Evolutionary conservation across 1,140 invertebrate species (phyloP).

Genomic region (Hypothenemus hampei): DNA sequence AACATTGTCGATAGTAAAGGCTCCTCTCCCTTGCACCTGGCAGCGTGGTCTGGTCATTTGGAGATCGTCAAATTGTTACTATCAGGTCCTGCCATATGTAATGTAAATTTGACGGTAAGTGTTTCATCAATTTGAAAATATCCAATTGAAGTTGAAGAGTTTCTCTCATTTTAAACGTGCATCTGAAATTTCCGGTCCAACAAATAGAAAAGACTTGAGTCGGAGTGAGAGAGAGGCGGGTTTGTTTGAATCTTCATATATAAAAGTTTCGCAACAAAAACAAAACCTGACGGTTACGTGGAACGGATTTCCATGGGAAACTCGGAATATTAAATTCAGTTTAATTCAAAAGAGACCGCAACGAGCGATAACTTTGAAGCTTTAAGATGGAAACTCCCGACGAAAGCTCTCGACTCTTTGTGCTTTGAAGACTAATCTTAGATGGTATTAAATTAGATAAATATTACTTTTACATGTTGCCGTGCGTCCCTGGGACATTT

Average conservation of each 20-base stretch:
- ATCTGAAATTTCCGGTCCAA: slow-evolving; percentile 12
- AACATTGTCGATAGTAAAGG: slow-evolving; percentile 81
- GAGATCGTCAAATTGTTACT: slow-evolving; percentile 77
- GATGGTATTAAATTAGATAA: slow-evolving; percentile 22
- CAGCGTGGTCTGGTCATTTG: slow-evolving; percentile 83
- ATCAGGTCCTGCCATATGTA: slow-evolving; percentile 67
- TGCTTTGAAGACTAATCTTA: slow-evolving; percentile 17
- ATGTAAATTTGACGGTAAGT: slow-evolving; percentile 76
- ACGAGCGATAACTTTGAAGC: slow-evolving; percentile 25
- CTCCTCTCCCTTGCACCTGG: slow-evolving; percentile 81
- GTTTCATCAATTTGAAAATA: not conserved
- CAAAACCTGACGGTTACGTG: slow-evolving; percentile 20
- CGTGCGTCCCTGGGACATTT: not conserved
- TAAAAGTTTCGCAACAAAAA: slow-evolving; percentile 26
- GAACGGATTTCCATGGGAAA: slow-evolving; percentile 10
- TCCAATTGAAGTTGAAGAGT: not conserved
- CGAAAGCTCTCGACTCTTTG: slow-evolving; percentile 5
- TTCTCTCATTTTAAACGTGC: no score
- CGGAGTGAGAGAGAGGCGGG: slow-evolving; percentile 18
- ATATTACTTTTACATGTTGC: slow-evolving; percentile 8
- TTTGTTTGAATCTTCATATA: slow-evolving; percentile 24
- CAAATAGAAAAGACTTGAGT: no score
- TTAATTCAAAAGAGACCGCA: slow-evolving; percentile 27
- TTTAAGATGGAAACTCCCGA: slow-evolving; percentile 11
- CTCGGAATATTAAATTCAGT: slow-evolving; percentile 27